These are phyloP conservation scores for Cossypha niveicapilla DNA, from an alignment of 2,797 vertebrate species.

Conservation along the genomic window DNA sequence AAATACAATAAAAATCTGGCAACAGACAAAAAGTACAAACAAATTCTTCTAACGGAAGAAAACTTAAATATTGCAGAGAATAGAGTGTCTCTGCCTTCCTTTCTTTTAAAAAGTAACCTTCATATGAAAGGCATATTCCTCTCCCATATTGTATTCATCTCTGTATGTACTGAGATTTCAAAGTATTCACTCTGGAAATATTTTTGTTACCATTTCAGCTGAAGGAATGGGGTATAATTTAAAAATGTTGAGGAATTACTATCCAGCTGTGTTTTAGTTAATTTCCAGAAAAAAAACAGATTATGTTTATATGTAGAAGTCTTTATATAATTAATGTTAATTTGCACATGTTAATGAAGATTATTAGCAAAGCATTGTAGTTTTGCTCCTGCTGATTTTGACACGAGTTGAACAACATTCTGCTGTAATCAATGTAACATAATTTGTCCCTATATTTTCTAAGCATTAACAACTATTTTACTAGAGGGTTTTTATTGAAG, in stretches of 20 bases:
- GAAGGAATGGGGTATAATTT: conserved; percentile 30
- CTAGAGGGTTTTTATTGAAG: background rate
- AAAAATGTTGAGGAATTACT: conserved; percentile 38
- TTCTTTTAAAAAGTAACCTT: background rate
- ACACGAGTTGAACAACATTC: conserved; percentile 38
- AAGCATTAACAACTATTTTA: conserved; percentile 19
- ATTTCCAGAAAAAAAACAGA: conserved; percentile 35
- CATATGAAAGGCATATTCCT: background rate
- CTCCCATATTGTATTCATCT: background rate
- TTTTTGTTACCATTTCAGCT: conserved; percentile 17
- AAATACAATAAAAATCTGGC: background rate
- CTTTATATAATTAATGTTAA: conserved; percentile 59
- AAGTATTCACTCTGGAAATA: background rate
- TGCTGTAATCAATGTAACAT: conserved; percentile 2
- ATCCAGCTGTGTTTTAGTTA: conserved; percentile 60
- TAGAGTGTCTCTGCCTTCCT: background rate
- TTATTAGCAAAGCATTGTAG: conserved; percentile 52
- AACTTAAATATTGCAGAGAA: background rate
- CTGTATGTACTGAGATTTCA: background rate
- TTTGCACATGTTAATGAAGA: conserved; percentile 52
- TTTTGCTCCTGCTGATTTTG: conserved; percentile 52
- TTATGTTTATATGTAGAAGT: conserved; percentile 40
- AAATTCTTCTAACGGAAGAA: background rate
- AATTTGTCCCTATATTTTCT: conserved; percentile 2
- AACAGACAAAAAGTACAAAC: background rate